These are phyloP conservation scores for Cremastobaeus sp. DNA, from an alignment of 2,888 invertebrate species.

Conservation along the genomic window DNA sequence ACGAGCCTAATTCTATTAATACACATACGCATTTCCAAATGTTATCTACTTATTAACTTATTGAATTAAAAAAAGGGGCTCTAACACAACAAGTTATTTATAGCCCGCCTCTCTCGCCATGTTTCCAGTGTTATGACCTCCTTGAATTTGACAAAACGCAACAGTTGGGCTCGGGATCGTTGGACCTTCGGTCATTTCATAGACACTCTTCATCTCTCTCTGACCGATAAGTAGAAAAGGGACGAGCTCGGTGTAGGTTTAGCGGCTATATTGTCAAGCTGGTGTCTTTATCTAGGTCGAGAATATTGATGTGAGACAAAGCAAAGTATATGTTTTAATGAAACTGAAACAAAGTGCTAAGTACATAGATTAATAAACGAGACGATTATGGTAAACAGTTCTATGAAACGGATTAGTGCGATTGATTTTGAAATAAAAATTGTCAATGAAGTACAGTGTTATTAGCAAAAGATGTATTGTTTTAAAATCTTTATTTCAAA, in stretches of 20 bases:
- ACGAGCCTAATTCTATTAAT: conserved; percentile 16
- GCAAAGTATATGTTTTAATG: not conserved
- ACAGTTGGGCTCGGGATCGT: conserved; percentile 25
- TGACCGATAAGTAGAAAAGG: not conserved
- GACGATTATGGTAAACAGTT: too few relatives aligned
- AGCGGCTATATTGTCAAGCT: not conserved
- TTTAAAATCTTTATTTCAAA: not conserved
- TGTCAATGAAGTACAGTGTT: not conserved
- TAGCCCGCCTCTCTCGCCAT: conserved; percentile 12
- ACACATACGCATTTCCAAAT: not conserved
- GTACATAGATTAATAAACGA: too few relatives aligned
- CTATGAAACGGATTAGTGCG: too few relatives aligned
- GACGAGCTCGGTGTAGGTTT: not conserved
- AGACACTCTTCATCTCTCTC: not conserved
- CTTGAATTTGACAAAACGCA: conserved; percentile 23
- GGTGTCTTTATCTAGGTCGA: too few relatives aligned
- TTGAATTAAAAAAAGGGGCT: conserved; percentile 12
- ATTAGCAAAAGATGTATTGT: not conserved
- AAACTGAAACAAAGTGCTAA: too few relatives aligned
- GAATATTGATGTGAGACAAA: not conserved
- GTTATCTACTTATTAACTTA: conserved; percentile 10
- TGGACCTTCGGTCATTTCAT: too few relatives aligned
- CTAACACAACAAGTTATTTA: conserved; percentile 16
- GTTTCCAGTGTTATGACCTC: conserved; percentile 7
- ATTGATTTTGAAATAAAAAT: too few relatives aligned